Evolutionary conservation across 2,888 invertebrate species (phyloP).

Genomic region (Slavum lentiscoides): DNA sequence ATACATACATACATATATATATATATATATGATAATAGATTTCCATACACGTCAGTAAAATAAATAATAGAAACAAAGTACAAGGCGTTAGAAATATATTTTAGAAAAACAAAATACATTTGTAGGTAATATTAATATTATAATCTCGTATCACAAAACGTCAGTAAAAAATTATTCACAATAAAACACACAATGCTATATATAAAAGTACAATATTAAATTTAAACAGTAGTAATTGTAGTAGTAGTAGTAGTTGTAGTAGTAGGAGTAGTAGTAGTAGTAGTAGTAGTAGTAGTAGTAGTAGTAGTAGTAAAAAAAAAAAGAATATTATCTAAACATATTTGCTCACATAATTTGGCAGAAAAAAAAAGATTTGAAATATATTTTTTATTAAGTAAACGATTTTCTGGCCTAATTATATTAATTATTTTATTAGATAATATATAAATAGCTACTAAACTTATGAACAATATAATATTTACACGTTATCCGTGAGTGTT

Average conservation of each 20-base stretch:
- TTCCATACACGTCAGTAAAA: background rate
- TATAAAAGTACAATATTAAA: slow-evolving; percentile 47
- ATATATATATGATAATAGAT: no score
- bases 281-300: no score
- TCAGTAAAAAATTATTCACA: slow-evolving; percentile 52
- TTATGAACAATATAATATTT: slow-evolving; percentile 50
- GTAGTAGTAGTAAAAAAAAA: background rate
- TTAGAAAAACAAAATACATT: slow-evolving; percentile 24
- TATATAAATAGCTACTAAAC: slow-evolving; percentile 15
- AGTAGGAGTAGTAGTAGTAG: background rate
- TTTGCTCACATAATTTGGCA: slow-evolving; percentile 4
- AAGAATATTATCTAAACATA: slow-evolving; percentile 1
- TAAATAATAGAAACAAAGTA: slow-evolving; percentile 8
- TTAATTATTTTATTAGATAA: slow-evolving; percentile 8
- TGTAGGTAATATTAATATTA: slow-evolving; percentile 47
- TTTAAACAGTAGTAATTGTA: slow-evolving; percentile 25
- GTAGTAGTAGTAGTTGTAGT: no score
- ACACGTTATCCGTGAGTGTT: slow-evolving; percentile 16
- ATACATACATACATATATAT: no score
- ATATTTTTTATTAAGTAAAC: slow-evolving; percentile 1
- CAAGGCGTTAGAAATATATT: slow-evolving; percentile 22
- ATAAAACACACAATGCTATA: slow-evolving; percentile 46
- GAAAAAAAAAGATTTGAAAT: background rate
- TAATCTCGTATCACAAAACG: slow-evolving; percentile 49
- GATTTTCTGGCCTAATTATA: slow-evolving; percentile 19